Evolutionary conservation across 2,888 invertebrate species (phyloP).

Genomic region (Tanaodytes sp.): DNA sequence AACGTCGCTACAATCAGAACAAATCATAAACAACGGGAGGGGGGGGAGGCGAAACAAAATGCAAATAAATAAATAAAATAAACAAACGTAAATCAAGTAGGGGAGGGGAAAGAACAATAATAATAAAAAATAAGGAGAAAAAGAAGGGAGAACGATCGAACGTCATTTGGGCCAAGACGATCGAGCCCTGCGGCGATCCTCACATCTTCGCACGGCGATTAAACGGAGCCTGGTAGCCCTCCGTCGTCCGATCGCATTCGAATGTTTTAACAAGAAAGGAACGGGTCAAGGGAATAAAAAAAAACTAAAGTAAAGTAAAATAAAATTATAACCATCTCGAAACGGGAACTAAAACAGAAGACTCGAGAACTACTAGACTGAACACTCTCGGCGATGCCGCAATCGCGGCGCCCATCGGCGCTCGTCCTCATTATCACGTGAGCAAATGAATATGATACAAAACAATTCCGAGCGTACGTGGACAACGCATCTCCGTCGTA

Average conservation of each 20-base stretch:
- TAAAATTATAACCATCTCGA: too few relatives aligned
- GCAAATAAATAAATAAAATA: neutral
- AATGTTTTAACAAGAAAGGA: too few relatives aligned
- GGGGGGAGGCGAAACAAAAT: neutral
- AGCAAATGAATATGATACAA: slow-evolving; percentile 35
- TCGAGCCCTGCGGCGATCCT: too few relatives aligned
- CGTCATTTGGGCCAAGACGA: too few relatives aligned
- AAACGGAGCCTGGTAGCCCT: too few relatives aligned
- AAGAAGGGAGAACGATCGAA: neutral
- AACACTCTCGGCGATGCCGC: slow-evolving; percentile 6
- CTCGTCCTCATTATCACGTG: slow-evolving; percentile 37
- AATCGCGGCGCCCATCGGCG: neutral
- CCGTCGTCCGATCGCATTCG: neutral
- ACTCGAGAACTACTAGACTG: neutral
- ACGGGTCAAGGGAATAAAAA: slow-evolving; percentile 2
- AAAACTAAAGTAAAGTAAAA: slow-evolving; percentile 3
- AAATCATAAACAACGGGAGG: too few relatives aligned
- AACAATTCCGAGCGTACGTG: too few relatives aligned
- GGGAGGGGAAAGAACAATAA: neutral
- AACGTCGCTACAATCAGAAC: too few relatives aligned
- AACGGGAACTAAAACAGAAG: too few relatives aligned
- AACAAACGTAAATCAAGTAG: neutral
- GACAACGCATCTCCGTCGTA: too few relatives aligned
- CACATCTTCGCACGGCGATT: too few relatives aligned
- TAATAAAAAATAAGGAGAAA: neutral